Conservation (phyloP, 2,888 invertebrate genomes). For the Mythimna ferrago region DNA sequence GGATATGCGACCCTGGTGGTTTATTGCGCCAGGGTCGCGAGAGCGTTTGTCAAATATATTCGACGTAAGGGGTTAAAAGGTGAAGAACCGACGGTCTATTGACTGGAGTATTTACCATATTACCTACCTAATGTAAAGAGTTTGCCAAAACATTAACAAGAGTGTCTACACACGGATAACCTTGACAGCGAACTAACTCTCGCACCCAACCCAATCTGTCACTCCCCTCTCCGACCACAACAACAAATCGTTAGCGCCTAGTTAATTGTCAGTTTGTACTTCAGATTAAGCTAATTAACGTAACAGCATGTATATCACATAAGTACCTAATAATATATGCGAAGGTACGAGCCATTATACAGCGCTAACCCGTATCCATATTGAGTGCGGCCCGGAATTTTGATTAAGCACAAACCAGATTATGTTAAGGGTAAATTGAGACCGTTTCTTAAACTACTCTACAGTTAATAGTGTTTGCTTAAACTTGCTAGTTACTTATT, state of each 20-base stretch:
- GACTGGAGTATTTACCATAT: neutral
- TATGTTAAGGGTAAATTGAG: conserved; percentile 83
- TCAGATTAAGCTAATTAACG: conserved; percentile 63
- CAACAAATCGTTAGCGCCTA: conserved; percentile 65
- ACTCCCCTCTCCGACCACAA: conserved; percentile 49
- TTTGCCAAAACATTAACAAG: conserved; percentile 8
- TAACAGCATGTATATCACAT: conserved; percentile 58
- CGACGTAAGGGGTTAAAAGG: no score
- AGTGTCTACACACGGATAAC: conserved; percentile 18
- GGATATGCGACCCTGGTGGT: no score
- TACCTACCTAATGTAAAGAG: neutral
- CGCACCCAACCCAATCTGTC: conserved; percentile 41
- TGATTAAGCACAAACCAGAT: conserved; percentile 88
- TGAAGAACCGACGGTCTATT: neutral
- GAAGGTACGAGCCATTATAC: conserved; percentile 73
- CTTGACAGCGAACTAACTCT: conserved; percentile 31
- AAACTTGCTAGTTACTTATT: conserved; percentile 85
- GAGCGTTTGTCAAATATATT: no score
- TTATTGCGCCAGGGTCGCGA: no score
- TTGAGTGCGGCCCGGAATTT: conserved; percentile 85
- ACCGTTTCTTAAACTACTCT: conserved; percentile 87
- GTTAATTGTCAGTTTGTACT: conserved; percentile 66
- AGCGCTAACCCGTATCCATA: conserved; percentile 76
- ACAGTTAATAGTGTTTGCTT: conserved; percentile 86
- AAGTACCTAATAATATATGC: conserved; percentile 76